phyloP scores from a whole-genome alignment of 2,888 invertebrate genomes.

The Xestia rhomboidea region DNA sequence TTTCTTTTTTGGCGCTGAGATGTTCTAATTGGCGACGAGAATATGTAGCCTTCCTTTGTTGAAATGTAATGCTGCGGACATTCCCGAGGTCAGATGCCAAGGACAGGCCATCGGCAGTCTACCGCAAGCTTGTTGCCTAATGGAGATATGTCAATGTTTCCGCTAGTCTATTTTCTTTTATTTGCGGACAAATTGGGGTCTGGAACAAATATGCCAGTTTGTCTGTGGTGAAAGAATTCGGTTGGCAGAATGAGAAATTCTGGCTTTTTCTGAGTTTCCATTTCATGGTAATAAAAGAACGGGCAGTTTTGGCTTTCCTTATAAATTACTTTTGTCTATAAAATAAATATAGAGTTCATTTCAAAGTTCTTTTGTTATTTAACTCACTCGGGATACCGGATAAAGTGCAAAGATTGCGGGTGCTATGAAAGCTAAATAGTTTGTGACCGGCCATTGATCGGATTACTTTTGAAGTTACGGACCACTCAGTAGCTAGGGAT shows the following conservation, averaged over 20 bases:
- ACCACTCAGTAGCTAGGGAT: constrained; percentile 6
- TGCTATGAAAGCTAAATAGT: constrained; percentile 6
- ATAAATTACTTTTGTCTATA: not conserved
- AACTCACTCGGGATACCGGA: not conserved
- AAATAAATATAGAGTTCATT: constrained; percentile 4
- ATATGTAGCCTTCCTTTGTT: constrained; percentile 31
- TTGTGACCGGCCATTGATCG: constrained; percentile 7
- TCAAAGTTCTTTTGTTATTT: not conserved
- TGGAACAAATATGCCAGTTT: constrained; percentile 8
- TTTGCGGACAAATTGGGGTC: constrained; percentile 39
- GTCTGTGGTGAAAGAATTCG: constrained; percentile 1
- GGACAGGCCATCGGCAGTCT: constrained; percentile 47
- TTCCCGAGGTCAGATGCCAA: constrained; percentile 50
- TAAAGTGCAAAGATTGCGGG: not conserved
- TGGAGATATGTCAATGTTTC: constrained; percentile 47
- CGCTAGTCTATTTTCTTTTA: constrained; percentile 40
- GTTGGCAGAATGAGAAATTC: constrained; percentile 5
- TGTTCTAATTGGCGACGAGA: constrained; percentile 21
- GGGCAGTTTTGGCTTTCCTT: not conserved
- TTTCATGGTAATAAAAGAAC: not conserved
- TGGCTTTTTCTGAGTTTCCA: not conserved
- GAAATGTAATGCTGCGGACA: constrained; percentile 49
- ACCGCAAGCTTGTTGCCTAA: constrained; percentile 47
- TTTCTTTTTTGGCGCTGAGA: constrained; percentile 27
- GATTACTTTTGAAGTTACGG: constrained; percentile 25